Evolutionary conservation across 2,888 invertebrate species (phyloP).

Genomic region (Acrobasis consociella): DNA sequence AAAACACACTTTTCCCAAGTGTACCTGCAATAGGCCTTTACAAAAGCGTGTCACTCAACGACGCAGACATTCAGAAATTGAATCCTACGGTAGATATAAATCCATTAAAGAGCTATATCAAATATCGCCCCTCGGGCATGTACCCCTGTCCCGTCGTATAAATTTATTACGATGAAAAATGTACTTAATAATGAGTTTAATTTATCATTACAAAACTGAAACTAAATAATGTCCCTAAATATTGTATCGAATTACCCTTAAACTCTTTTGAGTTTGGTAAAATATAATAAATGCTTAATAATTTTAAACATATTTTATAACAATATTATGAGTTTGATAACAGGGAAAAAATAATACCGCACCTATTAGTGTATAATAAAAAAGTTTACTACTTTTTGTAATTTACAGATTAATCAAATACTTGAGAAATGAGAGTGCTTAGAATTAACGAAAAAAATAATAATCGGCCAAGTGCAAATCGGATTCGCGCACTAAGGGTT

Average conservation of each 20-base stretch:
- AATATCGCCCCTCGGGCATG: conserved; percentile 49
- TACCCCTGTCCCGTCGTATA: conserved; percentile 48
- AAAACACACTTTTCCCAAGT: no score
- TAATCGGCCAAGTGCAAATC: no score
- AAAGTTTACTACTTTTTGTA: no score
- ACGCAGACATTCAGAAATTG: conserved; percentile 58
- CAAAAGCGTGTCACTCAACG: conserved; percentile 40
- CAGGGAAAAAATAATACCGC: no score
- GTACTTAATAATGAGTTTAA: conserved; percentile 27
- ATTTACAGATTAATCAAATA: no score
- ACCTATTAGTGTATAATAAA: neutral
- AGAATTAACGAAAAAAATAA: no score
- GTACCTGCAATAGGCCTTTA: neutral
- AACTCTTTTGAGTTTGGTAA: neutral
- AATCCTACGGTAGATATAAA: conserved; percentile 55
- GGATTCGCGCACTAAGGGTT: no score
- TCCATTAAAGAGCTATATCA: conserved; percentile 66
- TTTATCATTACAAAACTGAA: conserved; percentile 14
- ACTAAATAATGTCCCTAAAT: conserved; percentile 1
- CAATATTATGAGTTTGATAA: no score
- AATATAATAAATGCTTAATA: neutral
- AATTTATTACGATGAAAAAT: conserved; percentile 54
- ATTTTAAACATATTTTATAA: neutral
- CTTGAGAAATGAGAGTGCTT: no score
- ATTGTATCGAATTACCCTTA: neutral